phyloP scores from a whole-genome alignment of 2,888 invertebrate species.

The Philonicus albiceps region DNA sequence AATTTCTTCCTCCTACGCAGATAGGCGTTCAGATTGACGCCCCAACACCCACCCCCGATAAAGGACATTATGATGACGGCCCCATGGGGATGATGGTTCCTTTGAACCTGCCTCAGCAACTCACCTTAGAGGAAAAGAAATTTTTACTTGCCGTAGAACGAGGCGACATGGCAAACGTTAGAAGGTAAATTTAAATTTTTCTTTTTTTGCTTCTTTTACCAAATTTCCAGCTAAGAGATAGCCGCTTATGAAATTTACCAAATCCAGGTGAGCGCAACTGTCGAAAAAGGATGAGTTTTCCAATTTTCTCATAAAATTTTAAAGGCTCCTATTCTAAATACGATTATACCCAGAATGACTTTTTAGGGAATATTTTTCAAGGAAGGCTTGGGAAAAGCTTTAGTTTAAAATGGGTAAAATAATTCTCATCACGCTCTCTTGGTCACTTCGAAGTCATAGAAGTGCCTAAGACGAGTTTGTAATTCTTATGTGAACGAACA shows the following conservation, averaged over 20 bases:
- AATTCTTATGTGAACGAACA: slow-evolving; percentile 15
- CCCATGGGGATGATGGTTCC: slow-evolving; percentile 57
- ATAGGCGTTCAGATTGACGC: slow-evolving; percentile 52
- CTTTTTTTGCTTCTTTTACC: background rate
- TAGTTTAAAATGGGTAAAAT: background rate
- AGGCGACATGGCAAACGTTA: slow-evolving; percentile 88
- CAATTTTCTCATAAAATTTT: slow-evolving; percentile 29
- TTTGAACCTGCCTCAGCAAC: slow-evolving; percentile 74
- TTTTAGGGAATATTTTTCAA: background rate
- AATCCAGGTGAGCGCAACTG: background rate
- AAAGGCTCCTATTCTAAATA: background rate
- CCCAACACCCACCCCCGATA: slow-evolving; percentile 49
- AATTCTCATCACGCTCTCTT: slow-evolving; percentile 19
- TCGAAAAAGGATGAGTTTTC: slow-evolving; percentile 21
- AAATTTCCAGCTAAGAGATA: background rate
- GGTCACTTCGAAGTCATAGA: slow-evolving; percentile 4
- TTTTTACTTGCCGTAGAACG: slow-evolving; percentile 91
- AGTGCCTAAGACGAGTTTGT: background rate
- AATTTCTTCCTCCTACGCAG: slow-evolving; percentile 21
- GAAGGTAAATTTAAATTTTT: slow-evolving; percentile 67
- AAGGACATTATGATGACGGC: slow-evolving; percentile 55
- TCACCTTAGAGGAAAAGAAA: slow-evolving; percentile 86
- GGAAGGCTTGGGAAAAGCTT: background rate
- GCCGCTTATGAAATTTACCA: background rate
- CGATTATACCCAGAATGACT: background rate